Percentiles rank a stretch among this genome's conserved stretches.
phyloP scores from a whole-genome alignment of 2,797 vertebrate genomes.

The Vireo griseus region DNA sequence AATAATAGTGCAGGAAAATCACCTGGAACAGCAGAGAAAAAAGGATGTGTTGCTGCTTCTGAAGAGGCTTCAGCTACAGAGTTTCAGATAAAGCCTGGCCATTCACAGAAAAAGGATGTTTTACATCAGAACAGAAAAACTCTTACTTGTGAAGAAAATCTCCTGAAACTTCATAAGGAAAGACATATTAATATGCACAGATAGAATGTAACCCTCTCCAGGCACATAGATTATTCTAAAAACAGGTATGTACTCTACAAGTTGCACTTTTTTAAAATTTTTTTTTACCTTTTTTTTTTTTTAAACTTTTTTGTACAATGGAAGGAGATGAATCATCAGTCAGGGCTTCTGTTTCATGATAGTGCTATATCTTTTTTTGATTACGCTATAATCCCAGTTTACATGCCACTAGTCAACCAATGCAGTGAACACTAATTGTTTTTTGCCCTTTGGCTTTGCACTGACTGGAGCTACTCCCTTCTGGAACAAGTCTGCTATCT shows the following conservation, averaged over 20 bases:
- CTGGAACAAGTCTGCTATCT: background rate
- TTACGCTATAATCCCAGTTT: background rate
- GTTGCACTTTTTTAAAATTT: background rate
- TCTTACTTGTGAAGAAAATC: constrained; percentile 71
- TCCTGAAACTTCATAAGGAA: constrained; percentile 68
- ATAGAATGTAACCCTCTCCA: constrained; percentile 76
- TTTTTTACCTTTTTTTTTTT: background rate
- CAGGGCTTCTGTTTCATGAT: background rate
- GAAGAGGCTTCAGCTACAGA: constrained; percentile 21
- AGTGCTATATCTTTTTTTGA: background rate
- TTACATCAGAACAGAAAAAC: constrained; percentile 59
- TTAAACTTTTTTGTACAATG: background rate
- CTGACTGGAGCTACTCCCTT: background rate
- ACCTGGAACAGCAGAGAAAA: constrained; percentile 1
- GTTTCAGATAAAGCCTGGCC: constrained; percentile 30
- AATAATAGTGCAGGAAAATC: constrained; percentile 15
- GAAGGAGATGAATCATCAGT: background rate
- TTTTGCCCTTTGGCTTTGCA: constrained; percentile 15
- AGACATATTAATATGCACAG: constrained; percentile 79
- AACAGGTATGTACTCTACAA: constrained; percentile 76
- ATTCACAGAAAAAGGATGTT: constrained; percentile 46
- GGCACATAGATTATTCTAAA: constrained; percentile 75
- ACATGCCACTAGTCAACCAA: background rate
- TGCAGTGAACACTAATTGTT: background rate
- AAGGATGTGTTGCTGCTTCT: constrained; percentile 22